phyloP scores from a whole-genome alignment of 2,888 invertebrate species.

The Hylaea fasciaria region DNA sequence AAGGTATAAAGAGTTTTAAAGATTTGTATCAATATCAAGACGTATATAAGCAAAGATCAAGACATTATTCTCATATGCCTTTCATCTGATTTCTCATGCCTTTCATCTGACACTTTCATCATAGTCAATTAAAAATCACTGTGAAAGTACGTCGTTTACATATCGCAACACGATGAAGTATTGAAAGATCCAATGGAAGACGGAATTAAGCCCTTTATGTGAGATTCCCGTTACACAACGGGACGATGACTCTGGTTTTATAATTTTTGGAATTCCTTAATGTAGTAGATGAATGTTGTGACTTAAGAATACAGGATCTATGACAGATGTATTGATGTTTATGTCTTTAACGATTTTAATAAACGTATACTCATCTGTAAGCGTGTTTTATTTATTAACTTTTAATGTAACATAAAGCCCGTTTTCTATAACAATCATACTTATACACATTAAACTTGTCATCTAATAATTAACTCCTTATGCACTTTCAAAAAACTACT shows the following conservation, averaged over 20 bases:
- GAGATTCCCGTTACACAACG: slow-evolving; percentile 4
- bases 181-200: slow-evolving; percentile 6
- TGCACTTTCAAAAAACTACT: too few species aligned
- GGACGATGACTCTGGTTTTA: background rate
- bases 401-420: background rate
- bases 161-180: slow-evolving; percentile 21
- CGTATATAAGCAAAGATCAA: too few species aligned
- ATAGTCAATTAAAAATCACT: slow-evolving; percentile 24
- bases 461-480: too few species aligned
- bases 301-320: slow-evolving; percentile 43
- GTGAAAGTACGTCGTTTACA: slow-evolving; percentile 24
- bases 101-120: slow-evolving; percentile 3
- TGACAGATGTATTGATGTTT: slow-evolving; percentile 47
- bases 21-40: slow-evolving; percentile 31
- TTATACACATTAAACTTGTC: too few species aligned
- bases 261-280: slow-evolving; percentile 3
- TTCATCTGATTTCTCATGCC: slow-evolving; percentile 5
- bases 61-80: background rate
- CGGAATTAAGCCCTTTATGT: slow-evolving; percentile 7
- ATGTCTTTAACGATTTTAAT: slow-evolving; percentile 64
- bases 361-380: slow-evolving; percentile 64
- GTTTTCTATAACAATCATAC: background rate
- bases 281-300: slow-evolving; percentile 39
- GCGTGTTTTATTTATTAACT: slow-evolving; percentile 40
- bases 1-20: slow-evolving; percentile 8